Conservation (phyloP, 2,113 vertebrate genomes). For the Chionomys nivalis region DNA sequence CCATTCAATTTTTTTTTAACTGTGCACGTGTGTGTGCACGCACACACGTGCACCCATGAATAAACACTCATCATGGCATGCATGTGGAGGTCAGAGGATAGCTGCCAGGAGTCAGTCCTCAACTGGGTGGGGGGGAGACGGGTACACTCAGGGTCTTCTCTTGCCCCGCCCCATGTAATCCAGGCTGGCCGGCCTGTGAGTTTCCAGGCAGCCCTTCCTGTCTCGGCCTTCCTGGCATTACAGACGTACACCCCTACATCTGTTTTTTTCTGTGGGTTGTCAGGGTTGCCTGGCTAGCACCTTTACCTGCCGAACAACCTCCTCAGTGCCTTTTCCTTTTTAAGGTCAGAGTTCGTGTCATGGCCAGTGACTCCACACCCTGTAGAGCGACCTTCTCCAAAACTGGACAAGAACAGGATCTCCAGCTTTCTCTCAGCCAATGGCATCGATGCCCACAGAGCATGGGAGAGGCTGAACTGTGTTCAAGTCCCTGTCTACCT, state of each 20-base stretch:
- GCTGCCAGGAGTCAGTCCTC: background rate
- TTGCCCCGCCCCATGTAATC: background rate
- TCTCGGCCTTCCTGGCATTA: background rate
- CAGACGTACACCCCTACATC: background rate
- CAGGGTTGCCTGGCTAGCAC: background rate
- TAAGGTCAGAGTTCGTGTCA: background rate
- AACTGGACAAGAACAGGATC: fast-evolving
- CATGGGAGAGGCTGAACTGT: fast-evolving
- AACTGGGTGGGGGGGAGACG: background rate
- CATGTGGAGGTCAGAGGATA: background rate
- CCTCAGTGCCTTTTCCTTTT: background rate
- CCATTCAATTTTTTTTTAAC: background rate
- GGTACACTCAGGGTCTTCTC: background rate
- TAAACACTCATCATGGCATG: background rate
- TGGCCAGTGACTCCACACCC: background rate
- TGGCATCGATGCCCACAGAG: fast-evolving
- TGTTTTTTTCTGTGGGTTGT: background rate
- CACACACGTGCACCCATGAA: background rate
- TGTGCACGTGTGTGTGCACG: background rate
- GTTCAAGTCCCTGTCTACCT: background rate
- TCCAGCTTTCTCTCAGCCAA: background rate
- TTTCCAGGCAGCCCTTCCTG: too few relatives aligned
- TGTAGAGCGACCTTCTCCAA: background rate
- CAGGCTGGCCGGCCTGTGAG: background rate
- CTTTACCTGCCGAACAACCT: background rate